These are phyloP conservation scores for Schrankia costaestrigalis DNA, from an alignment of 2,888 invertebrate species.

Conservation along the genomic window DNA sequence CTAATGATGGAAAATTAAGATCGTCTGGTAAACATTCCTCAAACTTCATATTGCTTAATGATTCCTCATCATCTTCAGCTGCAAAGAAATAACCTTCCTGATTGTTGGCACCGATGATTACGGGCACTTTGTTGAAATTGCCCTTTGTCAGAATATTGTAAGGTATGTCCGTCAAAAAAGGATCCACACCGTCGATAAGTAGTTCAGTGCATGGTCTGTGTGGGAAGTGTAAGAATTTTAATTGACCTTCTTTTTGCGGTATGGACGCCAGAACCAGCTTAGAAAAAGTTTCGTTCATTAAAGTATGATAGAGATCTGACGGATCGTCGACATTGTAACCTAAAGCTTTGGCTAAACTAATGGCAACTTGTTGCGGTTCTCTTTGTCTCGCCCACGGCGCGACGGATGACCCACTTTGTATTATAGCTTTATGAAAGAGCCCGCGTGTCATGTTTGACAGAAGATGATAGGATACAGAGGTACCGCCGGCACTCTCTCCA, in stretches of 20 bases:
- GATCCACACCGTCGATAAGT: conserved; percentile 10
- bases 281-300: conserved; percentile 4
- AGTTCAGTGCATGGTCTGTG: conserved; percentile 12
- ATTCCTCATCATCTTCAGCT: conserved; percentile 6
- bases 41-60: conserved; percentile 3
- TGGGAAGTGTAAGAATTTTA: not conserved
- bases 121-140: conserved; percentile 27
- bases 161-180: conserved; percentile 18
- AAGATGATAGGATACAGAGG: conserved; percentile 35
- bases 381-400: conserved; percentile 31
- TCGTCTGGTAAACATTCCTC: conserved; percentile 5
- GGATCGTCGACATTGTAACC: conserved; percentile 7
- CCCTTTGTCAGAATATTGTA: conserved; percentile 15
- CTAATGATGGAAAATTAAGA: conserved; percentile 6
- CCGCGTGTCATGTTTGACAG: conserved; percentile 37
- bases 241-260: conserved; percentile 2
- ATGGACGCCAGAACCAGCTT: conserved; percentile 4
- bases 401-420: conserved; percentile 41
- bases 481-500: conserved; percentile 42
- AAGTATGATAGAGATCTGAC: conserved; percentile 3
- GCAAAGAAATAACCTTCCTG: conserved; percentile 29
- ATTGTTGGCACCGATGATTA: conserved; percentile 29
- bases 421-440: conserved; percentile 38
- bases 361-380: conserved; percentile 26
- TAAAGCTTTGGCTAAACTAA: conserved; percentile 19